A percentile compares a stretch with the other conserved stretches of the same genome.
Conservation (phyloP, 2,797 vertebrate genomes). For the Neosilurus mollespiculum region DNA sequence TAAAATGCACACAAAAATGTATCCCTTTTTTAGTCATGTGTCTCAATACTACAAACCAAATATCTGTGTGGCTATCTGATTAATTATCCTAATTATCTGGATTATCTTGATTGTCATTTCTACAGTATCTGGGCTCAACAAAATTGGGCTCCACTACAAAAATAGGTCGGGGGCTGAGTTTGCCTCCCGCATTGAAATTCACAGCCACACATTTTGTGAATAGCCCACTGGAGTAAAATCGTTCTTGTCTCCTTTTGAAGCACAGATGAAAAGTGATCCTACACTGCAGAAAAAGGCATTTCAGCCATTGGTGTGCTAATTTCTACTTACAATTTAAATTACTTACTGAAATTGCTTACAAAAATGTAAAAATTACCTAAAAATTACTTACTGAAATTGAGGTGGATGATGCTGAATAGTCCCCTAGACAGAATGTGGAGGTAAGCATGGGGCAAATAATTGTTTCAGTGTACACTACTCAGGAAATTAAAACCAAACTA, state of each 20-base stretch:
- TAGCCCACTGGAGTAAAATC: background rate
- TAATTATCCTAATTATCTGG: constrained; percentile 12
- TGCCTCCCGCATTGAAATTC: background rate
- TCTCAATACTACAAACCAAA: background rate
- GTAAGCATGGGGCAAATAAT: too few relatives aligned
- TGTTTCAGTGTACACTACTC: too few relatives aligned
- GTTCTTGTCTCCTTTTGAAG: background rate
- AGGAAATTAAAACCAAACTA: too few relatives aligned
- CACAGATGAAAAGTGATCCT: background rate
- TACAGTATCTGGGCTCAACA: constrained; percentile 4
- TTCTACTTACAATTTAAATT: too few relatives aligned
- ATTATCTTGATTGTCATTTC: too few relatives aligned
- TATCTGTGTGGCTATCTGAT: background rate
- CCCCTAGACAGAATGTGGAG: too few relatives aligned
- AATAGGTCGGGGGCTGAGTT: background rate
- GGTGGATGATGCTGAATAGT: too few relatives aligned
- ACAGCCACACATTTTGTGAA: background rate
- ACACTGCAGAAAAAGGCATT: background rate
- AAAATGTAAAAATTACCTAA: too few relatives aligned
- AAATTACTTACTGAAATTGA: too few relatives aligned
- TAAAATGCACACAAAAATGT: background rate
- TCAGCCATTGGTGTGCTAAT: too few relatives aligned
- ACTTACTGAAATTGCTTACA: too few relatives aligned
- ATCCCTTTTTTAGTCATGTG: background rate
- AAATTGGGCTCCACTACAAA: background rate